Base-by-base conservation (phyloP, 2,888 invertebrate species). In the Nineta flava region DNA sequence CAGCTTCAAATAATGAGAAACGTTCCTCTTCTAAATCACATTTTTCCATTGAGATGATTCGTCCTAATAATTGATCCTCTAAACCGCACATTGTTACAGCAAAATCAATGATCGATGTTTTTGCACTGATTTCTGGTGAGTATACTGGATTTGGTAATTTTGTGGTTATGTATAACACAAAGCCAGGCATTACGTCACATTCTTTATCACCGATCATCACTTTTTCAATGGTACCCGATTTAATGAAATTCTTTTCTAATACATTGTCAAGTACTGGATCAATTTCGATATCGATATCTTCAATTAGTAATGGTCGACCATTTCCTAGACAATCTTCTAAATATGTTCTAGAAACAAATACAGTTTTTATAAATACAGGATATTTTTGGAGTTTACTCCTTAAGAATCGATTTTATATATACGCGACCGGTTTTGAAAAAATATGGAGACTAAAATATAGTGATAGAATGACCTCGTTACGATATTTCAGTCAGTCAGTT, bases 191-290 rank as follows among this genome's bases (percentile, higher is more conserved):
- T 12, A 83, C 75, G 60, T 90, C 90, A 19, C 87, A 79, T 73
- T 91, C 90, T 62, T 90, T 90, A 60, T 91, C 90, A 1, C 90
- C 88, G 46, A 90, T 69, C 73, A 80, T 87, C 0, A 90, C 86
- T 71, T 91, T 92, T 52, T 66, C 81, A 0, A 80, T 72, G 9
- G 81, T 80, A 35, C 91, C 92, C 38, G 86, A 77, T 69, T 88
- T 91, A 42, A 91, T 81, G 55, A 84, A 83, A 68, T 91, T 91
- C 58, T 82, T 87, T 62, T 92, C 91, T 38, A 92, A 69, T 41
- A 92, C 75, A 67, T 90, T 87, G 60, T 92, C 90, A 46, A 92
- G 66, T 1, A 83, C 82, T 0, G 91, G 91, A 69, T 92, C 92
- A 38, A 92, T 64, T 60, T 88, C 88, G 65, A 91, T 91, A 1